Conservation (phyloP, 1,140 invertebrate species). For the Heliconius hewitsoni region DNA sequence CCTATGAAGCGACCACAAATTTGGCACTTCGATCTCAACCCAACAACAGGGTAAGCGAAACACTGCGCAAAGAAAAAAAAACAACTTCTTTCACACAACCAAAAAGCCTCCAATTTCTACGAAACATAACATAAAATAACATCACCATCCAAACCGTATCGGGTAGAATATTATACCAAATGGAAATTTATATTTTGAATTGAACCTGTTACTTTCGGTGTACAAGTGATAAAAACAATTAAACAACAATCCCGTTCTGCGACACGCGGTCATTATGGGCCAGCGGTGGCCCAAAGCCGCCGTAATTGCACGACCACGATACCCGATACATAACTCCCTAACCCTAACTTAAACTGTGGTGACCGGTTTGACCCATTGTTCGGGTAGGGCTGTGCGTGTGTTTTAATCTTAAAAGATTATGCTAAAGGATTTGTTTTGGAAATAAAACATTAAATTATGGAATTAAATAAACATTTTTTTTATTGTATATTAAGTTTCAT, state of each 20-base stretch:
- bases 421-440: too few species aligned
- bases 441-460: too few species aligned
- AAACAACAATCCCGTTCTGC: slow-evolving; percentile 55
- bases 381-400: slow-evolving; percentile 53
- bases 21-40: too few species aligned
- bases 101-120: background rate
- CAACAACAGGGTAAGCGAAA: too few species aligned
- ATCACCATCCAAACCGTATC: background rate
- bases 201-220: slow-evolving; percentile 13
- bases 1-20: too few species aligned
- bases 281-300: slow-evolving; percentile 41
- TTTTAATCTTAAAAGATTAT: background rate
- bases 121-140: background rate
- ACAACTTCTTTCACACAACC: background rate
- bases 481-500: too few species aligned
- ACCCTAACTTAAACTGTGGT: slow-evolving; percentile 55
- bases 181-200: background rate
- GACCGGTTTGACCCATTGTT: slow-evolving; percentile 55
- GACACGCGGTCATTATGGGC: slow-evolving; percentile 43
- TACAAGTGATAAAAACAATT: slow-evolving; percentile 56
- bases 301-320: slow-evolving; percentile 55
- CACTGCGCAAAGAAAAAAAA: background rate
- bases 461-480: too few species aligned
- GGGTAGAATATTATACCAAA: background rate
- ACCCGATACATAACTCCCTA: slow-evolving; percentile 56